Conservation (phyloP, 37 sponge, comb jelly and placozoan species). For the Petrosia ficiformis region DNA sequence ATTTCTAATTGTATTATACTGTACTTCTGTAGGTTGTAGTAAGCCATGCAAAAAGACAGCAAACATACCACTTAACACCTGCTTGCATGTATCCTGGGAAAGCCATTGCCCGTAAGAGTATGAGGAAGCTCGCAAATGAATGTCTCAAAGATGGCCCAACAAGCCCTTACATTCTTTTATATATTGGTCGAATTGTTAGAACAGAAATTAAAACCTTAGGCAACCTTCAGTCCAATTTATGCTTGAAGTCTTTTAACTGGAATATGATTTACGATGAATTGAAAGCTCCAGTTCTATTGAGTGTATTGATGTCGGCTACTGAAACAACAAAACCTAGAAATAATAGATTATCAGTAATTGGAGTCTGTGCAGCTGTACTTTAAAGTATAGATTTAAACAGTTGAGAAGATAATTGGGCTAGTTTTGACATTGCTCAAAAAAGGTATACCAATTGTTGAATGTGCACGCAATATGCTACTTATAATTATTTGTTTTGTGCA, state of each 20-base stretch:
- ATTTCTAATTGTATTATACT: too few relatives aligned
- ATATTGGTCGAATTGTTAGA: not conserved
- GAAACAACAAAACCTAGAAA: constrained; percentile 11
- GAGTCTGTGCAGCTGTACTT: constrained; percentile 21
- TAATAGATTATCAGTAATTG: constrained; percentile 17
- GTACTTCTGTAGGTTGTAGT: not conserved
- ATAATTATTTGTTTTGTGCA: too few relatives aligned
- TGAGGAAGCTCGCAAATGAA: not conserved
- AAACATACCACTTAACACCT: not conserved
- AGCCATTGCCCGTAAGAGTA: constrained; percentile 6
- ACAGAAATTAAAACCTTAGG: constrained; percentile 21
- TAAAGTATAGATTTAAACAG: constrained; percentile 22
- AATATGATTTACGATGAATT: constrained; percentile 16
- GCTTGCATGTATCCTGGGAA: not conserved
- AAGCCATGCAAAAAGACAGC: not conserved
- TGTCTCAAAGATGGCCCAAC: not conserved
- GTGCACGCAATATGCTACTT: not conserved
- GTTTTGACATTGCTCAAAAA: constrained; percentile 28
- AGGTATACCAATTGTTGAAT: constrained; percentile 17
- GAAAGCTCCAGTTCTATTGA: constrained; percentile 16
- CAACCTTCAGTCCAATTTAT: constrained; percentile 11
- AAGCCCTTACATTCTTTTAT: not conserved
- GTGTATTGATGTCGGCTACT: constrained; percentile 17
- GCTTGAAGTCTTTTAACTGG: constrained; percentile 25
- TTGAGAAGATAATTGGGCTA: constrained; percentile 31